Conservation (phyloP, 1,140 invertebrate species). For the Leptonema lineaticorne region DNA sequence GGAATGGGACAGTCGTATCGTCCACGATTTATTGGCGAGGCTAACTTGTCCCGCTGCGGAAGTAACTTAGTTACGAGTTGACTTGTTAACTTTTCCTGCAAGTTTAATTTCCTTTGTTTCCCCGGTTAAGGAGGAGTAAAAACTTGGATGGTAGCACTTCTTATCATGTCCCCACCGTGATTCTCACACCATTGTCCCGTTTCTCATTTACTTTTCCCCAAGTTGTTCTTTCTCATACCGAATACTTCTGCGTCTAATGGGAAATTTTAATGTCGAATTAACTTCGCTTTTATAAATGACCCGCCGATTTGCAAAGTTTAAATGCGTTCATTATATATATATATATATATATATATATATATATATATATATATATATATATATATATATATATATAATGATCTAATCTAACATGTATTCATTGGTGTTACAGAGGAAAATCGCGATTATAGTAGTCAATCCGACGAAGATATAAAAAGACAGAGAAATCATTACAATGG, state of each 20-base stretch:
- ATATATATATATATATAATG: no score
- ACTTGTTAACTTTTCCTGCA: constrained; percentile 33
- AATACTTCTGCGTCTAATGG: constrained; percentile 16
- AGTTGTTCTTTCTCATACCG: neutral
- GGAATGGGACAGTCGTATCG: neutral
- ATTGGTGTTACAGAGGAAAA: constrained; percentile 69
- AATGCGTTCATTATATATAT: no score
- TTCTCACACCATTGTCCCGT: neutral
- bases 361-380: neutral
- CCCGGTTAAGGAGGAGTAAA: constrained; percentile 29
- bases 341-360: neutral
- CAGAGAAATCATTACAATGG: constrained; percentile 84
- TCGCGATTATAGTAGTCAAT: constrained; percentile 78
- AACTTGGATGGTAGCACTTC: constrained; percentile 2
- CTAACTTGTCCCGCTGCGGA: constrained; percentile 28
- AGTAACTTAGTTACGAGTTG: constrained; percentile 31
- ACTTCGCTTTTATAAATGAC: constrained; percentile 22
- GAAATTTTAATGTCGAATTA: constrained; percentile 31
- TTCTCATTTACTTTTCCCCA: neutral
- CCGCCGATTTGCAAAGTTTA: neutral
- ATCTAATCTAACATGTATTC: neutral
- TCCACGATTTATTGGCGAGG: constrained; percentile 26
- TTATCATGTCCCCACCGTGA: constrained; percentile 9
- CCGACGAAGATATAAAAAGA: constrained; percentile 82
- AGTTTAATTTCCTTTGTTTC: constrained; percentile 33